phyloP scores from a whole-genome alignment of 2,888 invertebrate species.

The Acanthosepion pharaonis region DNA sequence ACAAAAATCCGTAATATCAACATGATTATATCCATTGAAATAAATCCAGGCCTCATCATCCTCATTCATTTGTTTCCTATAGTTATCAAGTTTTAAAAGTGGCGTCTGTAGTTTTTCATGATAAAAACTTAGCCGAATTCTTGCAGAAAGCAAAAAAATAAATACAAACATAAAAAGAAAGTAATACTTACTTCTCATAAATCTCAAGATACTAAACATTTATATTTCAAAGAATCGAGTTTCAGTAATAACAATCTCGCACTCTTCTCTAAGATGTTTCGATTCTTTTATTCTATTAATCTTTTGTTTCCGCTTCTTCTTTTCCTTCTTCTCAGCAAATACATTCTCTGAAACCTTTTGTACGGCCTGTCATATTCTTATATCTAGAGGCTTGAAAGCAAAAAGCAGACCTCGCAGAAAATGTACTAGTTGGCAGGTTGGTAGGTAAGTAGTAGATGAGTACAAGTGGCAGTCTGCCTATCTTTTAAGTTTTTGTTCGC shows the following conservation, averaged over 20 bases:
- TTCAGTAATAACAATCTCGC: background rate
- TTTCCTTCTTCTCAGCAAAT: background rate
- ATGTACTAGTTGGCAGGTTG: background rate
- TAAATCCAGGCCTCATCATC: background rate
- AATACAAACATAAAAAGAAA: background rate
- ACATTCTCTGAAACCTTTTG: background rate
- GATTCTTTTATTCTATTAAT: background rate
- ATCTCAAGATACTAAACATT: conserved; percentile 33
- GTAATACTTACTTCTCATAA: background rate
- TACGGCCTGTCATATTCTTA: conserved; percentile 17
- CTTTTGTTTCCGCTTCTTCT: background rate
- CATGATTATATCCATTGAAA: background rate
- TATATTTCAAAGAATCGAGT: conserved; percentile 10
- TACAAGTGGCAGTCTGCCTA: conserved; percentile 14
- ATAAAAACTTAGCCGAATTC: background rate
- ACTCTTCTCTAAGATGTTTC: background rate
- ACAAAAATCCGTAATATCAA: background rate
- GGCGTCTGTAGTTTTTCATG: background rate
- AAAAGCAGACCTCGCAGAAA: conserved; percentile 11
- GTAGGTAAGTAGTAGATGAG: background rate
- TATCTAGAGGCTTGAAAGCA: background rate
- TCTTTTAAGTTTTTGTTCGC: background rate
- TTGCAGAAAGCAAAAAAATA: background rate
- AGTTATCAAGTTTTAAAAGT: background rate
- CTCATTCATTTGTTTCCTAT: background rate